These are phyloP conservation scores for Callinectes sapidus DNA, from an alignment of 2,888 invertebrate species.

Conservation along the genomic window DNA sequence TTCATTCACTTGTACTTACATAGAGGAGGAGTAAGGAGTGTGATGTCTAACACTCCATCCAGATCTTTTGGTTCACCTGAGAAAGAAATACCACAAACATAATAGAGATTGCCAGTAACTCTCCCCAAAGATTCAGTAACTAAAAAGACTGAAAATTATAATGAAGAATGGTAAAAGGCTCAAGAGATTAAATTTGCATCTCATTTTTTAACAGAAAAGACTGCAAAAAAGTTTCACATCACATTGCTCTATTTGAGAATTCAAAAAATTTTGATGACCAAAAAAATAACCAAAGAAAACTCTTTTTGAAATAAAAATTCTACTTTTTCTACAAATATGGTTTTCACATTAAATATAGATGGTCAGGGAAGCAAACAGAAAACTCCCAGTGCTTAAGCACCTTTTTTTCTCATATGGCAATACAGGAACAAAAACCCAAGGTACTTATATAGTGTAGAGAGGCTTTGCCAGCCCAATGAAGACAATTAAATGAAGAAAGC, in stretches of 20 bases:
- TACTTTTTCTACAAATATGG: neutral
- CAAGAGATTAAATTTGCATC: neutral
- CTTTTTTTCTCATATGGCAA: neutral
- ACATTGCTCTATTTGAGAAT: too few relatives aligned
- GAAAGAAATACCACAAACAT: slow-evolving; percentile 27
- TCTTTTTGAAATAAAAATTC: neutral
- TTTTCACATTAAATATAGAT: neutral
- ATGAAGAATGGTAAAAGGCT: neutral
- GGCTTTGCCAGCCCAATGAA: too few relatives aligned
- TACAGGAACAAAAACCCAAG: neutral
- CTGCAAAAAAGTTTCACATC: neutral
- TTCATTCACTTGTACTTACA: neutral
- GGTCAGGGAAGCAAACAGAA: neutral
- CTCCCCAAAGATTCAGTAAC: neutral
- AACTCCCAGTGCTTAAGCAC: neutral
- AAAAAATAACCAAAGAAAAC: neutral
- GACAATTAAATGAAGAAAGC: neutral
- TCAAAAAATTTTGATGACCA: too few relatives aligned
- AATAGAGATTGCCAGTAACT: neutral
- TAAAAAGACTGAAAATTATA: neutral
- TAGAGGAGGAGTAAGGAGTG: neutral
- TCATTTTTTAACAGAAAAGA: neutral
- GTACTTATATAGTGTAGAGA: too few relatives aligned
- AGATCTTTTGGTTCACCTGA: neutral
- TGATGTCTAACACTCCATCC: neutral